These are phyloP conservation scores for Hoplostethus atlanticus DNA, from an alignment of 2,797 vertebrate genomes.

Conservation along the genomic window DNA sequence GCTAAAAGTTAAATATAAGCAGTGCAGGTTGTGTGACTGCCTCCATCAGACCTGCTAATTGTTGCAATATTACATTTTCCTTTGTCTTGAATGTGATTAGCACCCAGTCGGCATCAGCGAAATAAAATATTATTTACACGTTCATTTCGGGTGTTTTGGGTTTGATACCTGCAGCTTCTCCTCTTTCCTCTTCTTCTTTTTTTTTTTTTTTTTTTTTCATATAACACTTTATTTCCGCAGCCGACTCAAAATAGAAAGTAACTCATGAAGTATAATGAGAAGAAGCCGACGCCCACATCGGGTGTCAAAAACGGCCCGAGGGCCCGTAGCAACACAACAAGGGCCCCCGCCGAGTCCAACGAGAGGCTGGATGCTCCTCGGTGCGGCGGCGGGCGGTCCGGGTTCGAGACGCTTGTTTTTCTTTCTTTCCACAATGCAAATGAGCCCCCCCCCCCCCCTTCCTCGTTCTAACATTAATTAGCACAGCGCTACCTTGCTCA, in stretches of 20 bases:
- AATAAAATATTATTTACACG: conserved; percentile 64
- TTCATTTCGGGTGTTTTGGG: conserved; percentile 24
- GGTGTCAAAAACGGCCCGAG: conserved; percentile 62
- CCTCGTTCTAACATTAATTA: conserved; percentile 86
- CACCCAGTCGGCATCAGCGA: conserved; percentile 59
- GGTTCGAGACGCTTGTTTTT: conserved; percentile 31
- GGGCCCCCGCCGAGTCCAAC: no score
- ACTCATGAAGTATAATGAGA: conserved; percentile 49
- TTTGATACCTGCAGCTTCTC: conserved; percentile 40
- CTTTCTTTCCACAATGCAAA: conserved; percentile 71
- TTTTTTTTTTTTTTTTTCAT: background rate
- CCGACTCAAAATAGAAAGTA: conserved; percentile 50
- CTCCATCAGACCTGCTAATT: conserved; percentile 75
- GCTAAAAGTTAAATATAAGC: conserved; percentile 76
- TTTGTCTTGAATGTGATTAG: conserved; percentile 75
- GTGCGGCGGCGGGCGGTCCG: conserved; percentile 19
- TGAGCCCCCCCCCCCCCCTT: conserved; percentile 65
- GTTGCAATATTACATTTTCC: conserved; percentile 70
- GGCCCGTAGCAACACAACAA: conserved; percentile 58
- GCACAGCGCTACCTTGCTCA: conserved; percentile 86
- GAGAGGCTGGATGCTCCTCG: background rate
- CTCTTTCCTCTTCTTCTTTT: background rate
- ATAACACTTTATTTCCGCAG: conserved; percentile 48
- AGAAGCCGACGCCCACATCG: conserved; percentile 10
- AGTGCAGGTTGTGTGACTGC: conserved; percentile 54